phyloP scores from a whole-genome alignment of 2,113 vertebrate species.

The Pogonocichla stellata region DNA sequence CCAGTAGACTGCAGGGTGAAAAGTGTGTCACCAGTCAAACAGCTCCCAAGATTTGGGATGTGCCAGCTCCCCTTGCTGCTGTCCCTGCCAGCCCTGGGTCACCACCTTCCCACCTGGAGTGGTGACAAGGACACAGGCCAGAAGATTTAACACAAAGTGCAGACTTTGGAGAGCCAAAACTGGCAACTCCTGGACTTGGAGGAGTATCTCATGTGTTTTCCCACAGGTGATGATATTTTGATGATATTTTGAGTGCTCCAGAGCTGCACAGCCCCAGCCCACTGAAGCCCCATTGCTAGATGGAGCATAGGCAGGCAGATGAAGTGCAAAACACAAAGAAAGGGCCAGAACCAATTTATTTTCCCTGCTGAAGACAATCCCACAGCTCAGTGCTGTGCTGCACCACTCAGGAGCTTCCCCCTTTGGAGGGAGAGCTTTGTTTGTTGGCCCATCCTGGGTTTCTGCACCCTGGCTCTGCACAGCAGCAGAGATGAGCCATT shows the following conservation, averaged over 20 bases:
- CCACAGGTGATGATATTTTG: not conserved
- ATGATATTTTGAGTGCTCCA: not conserved
- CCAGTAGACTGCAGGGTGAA: not conserved
- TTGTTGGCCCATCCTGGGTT: not conserved
- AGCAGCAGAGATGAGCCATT: not conserved
- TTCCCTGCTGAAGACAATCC: not conserved
- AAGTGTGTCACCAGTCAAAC: not conserved
- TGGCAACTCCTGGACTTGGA: not conserved
- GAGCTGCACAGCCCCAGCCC: not conserved
- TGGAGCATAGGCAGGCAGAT: not conserved
- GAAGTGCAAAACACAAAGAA: not conserved
- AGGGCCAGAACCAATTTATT: not conserved
- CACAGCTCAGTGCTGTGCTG: not conserved
- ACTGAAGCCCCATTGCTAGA: fast-evolving
- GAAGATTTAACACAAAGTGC: not conserved
- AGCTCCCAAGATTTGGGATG: not conserved
- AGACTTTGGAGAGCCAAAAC: not conserved
- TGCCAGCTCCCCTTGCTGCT: not conserved
- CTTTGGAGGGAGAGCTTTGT: not conserved
- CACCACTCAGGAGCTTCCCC: not conserved
- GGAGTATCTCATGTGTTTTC: fast-evolving
- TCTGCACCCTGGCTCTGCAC: not conserved
- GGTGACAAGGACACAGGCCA: not conserved
- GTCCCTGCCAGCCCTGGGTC: not conserved
- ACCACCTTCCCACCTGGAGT: not conserved